Evolutionary conservation across 1,140 invertebrate species (phyloP).

Genomic region (Odontomachus brunneus): DNA sequence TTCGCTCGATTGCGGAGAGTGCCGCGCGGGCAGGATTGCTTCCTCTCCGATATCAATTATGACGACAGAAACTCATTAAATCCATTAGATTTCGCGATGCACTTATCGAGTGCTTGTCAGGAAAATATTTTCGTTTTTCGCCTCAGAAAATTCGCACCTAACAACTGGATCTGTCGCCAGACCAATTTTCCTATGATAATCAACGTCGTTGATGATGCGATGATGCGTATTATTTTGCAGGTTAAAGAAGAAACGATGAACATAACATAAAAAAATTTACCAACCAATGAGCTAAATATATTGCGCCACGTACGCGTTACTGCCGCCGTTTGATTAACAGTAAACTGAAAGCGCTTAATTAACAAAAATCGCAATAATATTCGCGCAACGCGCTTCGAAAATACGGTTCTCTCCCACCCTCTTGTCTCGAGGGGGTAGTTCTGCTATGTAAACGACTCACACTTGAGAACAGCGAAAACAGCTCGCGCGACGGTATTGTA

Average conservation of each 20-base stretch:
- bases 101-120: slow-evolving; percentile 37
- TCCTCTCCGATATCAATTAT: slow-evolving; percentile 69
- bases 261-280: background rate
- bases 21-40: slow-evolving; percentile 69
- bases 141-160: background rate
- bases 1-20: slow-evolving; percentile 71
- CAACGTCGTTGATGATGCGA: background rate
- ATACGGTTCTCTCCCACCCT: no score
- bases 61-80: slow-evolving; percentile 73
- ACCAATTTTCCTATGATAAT: background rate
- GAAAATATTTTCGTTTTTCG: slow-evolving; percentile 16
- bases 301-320: background rate
- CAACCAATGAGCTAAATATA: background rate
- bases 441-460: no score
- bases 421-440: no score
- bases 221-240: background rate
- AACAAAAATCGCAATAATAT: no score
- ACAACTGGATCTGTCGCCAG: background rate
- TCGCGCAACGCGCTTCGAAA: no score
- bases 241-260: background rate
- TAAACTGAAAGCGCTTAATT: background rate
- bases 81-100: slow-evolving; percentile 69
- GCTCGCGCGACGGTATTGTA: no score
- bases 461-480: no score
- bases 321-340: background rate